phyloP scores from a whole-genome alignment of 2,113 vertebrate genomes.

The Onychostoma macrolepis region DNA sequence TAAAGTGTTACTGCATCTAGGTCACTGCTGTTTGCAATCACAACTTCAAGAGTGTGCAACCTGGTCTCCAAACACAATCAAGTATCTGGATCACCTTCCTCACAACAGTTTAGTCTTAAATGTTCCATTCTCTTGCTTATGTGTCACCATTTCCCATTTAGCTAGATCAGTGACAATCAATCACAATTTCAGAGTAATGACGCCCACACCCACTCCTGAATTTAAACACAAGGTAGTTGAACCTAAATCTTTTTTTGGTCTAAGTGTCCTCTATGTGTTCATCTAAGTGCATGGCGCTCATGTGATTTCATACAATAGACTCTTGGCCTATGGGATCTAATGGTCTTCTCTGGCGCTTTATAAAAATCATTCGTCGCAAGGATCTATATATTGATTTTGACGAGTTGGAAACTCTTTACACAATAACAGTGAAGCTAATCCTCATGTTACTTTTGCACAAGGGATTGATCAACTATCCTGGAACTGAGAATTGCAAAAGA shows the following conservation, averaged over 20 bases:
- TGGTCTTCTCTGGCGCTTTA: not conserved
- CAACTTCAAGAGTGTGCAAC: slow-evolving; percentile 18
- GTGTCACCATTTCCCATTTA: slow-evolving; percentile 50
- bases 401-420: not conserved
- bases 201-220: slow-evolving; percentile 31
- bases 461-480: not conserved
- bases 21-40: slow-evolving; percentile 57
- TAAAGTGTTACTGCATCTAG: slow-evolving; percentile 36
- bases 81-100: slow-evolving; percentile 66
- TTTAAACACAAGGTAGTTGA: slow-evolving; percentile 38
- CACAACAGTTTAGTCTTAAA: slow-evolving; percentile 46
- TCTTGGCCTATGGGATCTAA: not conserved
- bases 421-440: slow-evolving; percentile 11
- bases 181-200: slow-evolving; percentile 68
- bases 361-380: not conserved
- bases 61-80: slow-evolving; percentile 36
- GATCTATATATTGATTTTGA: slow-evolving; percentile 28
- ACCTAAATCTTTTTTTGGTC: slow-evolving; percentile 39
- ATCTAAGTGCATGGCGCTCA: slow-evolving; percentile 21
- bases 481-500: not conserved
- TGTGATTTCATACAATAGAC: slow-evolving; percentile 37
- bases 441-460: not conserved
- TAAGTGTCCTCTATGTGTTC: slow-evolving; percentile 46
- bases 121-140: not conserved
- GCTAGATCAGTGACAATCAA: slow-evolving; percentile 47